Base-by-base conservation (phyloP, 2,888 invertebrate genomes). In the Hyposoter didymator region DNA sequence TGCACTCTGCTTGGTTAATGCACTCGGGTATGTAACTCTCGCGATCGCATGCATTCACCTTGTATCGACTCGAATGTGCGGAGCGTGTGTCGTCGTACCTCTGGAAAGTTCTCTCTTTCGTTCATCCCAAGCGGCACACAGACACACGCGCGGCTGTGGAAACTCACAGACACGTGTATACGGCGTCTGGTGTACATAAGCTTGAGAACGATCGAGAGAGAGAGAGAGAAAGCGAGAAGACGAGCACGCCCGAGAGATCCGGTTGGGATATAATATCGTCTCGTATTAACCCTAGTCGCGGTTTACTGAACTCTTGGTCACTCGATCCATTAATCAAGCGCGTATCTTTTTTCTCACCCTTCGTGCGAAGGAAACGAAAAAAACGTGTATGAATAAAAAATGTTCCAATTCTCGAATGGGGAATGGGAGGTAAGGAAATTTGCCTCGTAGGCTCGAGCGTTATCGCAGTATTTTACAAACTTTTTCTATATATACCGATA, bases 201-300 rank as follows among this genome's bases (percentile, higher is more conserved):
- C 32, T 35, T 7, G 35, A 72, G 32, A 52, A 19, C 1, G 28
- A 28, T 1, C 2, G 35, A 49, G 55, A 52, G 52, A 32, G 39
- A 12, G 72, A 72, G 35, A 35, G 22, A 14, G 59, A 59, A 73
- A 73, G 73, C 73, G 73, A 43, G 73, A 59, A 59, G 73, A 73
- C 39, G 73, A 73, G 69, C 14, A 43, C 14, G 7, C 35, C 55
- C 32, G 49, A 78, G 67, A 70, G 80, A 81, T 81, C 76, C 80
- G 76, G 76, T 72, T 78, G 52, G 72, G 55, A 80, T 72, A 76
- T 84, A 72, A 78, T 84, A 82, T 82, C 75, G 82, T 76, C 76
- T 75, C 80, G 64, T 72, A 70, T 70, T 75, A 79, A 84, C 62
- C 76, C 52, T 49, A 55, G 52, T 43, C 69, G 74, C 55, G 73